Evolutionary conservation across 2,113 vertebrate genomes (phyloP).

Genomic region (Trogon melanurus): DNA sequence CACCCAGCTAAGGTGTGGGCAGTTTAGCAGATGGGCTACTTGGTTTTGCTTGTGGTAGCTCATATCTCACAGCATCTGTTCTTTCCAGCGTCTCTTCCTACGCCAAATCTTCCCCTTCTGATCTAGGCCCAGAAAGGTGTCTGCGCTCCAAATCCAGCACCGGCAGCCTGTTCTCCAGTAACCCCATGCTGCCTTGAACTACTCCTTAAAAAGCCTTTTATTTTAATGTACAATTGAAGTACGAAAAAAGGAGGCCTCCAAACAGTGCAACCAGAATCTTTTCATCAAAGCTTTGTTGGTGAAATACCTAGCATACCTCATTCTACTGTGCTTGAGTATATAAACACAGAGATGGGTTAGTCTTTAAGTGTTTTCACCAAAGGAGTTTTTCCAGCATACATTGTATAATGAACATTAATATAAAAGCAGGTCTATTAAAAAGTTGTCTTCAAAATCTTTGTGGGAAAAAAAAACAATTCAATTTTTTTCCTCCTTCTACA

Average conservation of each 20-base stretch:
- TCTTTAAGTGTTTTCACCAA: not conserved
- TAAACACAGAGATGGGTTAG: not conserved
- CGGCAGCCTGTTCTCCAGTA: not conserved
- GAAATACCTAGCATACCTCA: not conserved
- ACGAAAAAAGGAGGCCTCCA: not conserved
- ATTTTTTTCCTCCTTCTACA: not conserved
- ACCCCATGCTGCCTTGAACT: not conserved
- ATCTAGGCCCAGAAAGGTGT: not conserved
- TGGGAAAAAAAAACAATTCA: not conserved
- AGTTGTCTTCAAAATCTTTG: not conserved
- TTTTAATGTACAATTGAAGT: not conserved
- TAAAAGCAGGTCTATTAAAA: not conserved
- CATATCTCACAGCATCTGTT: not conserved
- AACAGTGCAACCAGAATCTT: not conserved
- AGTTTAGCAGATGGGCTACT: not conserved
- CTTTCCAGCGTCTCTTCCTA: not conserved
- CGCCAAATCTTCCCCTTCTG: not conserved
- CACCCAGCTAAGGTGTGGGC: not conserved
- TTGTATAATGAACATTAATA: not conserved
- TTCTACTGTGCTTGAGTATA: not conserved
- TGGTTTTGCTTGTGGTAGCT: not conserved
- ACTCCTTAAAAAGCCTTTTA: not conserved
- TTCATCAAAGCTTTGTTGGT: not conserved
- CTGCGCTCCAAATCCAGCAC: not conserved
- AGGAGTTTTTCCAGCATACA: not conserved